A percentile compares a stretch with the other conserved stretches of the same genome.
phyloP scores from a whole-genome alignment of 1,140 invertebrate species.

The Hypsibius dujardini region DNA sequence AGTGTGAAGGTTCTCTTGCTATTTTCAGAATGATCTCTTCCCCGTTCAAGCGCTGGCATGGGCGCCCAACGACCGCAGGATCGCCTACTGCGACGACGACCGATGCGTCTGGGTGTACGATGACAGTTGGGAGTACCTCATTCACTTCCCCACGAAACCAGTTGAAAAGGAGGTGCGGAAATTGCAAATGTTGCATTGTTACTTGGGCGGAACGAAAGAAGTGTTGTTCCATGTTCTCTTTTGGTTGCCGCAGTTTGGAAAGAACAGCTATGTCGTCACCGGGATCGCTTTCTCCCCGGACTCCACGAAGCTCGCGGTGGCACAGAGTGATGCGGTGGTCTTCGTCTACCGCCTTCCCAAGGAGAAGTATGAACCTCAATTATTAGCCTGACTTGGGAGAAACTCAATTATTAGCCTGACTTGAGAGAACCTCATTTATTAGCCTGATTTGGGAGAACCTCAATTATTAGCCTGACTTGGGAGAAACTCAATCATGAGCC shows the following conservation, averaged over 20 bases:
- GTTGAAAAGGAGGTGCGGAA: constrained; percentile 57
- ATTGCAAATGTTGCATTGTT: constrained; percentile 13
- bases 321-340: constrained; percentile 89
- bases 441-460: too few species aligned
- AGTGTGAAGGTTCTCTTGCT: neutral
- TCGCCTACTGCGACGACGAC: constrained; percentile 77
- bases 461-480: too few species aligned
- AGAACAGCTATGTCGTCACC: constrained; percentile 56
- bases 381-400: too few species aligned
- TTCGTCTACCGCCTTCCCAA: constrained; percentile 94
- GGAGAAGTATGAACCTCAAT: constrained; percentile 48
- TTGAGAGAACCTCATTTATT: too few species aligned
- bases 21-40: constrained; percentile 7
- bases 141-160: constrained; percentile 91
- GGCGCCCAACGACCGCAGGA: constrained; percentile 80
- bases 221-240: constrained; percentile 25
- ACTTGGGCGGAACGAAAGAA: neutral
- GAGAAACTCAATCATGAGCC: too few species aligned
- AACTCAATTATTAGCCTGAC: too few species aligned
- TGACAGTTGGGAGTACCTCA: constrained; percentile 64
- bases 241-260: constrained; percentile 43
- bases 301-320: constrained; percentile 80
- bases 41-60: constrained; percentile 43
- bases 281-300: constrained; percentile 84
- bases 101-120: constrained; percentile 73